A percentile compares a stretch with the other conserved stretches of the same genome.
phyloP scores from a whole-genome alignment of 1,140 invertebrate species.

The Colletes gigas region DNA sequence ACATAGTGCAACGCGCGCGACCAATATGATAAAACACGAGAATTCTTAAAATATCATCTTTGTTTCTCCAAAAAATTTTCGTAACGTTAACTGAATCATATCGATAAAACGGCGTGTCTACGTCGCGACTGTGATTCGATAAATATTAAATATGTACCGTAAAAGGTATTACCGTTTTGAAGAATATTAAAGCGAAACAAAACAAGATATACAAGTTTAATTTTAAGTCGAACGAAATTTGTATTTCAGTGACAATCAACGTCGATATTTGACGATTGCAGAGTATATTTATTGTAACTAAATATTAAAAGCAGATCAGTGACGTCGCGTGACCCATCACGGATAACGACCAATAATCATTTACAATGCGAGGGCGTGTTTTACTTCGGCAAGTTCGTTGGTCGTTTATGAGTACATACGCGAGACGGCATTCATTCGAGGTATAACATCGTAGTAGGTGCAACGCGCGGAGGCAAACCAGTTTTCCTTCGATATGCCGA shows the following conservation, averaged over 20 bases:
- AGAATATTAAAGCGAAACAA: neutral
- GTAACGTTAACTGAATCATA: neutral
- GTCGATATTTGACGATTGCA: neutral
- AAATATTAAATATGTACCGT: neutral
- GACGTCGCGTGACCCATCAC: neutral
- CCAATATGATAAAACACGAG: slow-evolving; percentile 16
- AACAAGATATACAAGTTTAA: neutral
- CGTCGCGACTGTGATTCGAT: too few species aligned
- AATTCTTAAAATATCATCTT: slow-evolving; percentile 25
- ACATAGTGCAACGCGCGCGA: slow-evolving; percentile 34
- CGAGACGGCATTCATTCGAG: neutral
- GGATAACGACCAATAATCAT: neutral
- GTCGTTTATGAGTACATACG: neutral
- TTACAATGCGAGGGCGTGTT: neutral
- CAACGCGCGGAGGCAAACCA: slow-evolving; percentile 38
- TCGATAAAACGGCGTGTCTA: neutral
- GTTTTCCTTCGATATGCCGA: slow-evolving; percentile 51
- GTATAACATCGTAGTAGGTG: slow-evolving; percentile 26
- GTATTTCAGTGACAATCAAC: neutral
- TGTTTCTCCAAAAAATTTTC: neutral
- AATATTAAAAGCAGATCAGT: slow-evolving; percentile 4
- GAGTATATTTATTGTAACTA: neutral
- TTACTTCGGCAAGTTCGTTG: slow-evolving; percentile 1
- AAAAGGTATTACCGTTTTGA: neutral
- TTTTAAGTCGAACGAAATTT: neutral